Evolutionary conservation across 1,140 invertebrate species (phyloP).

Genomic region (Sweltsa coloradensis): DNA sequence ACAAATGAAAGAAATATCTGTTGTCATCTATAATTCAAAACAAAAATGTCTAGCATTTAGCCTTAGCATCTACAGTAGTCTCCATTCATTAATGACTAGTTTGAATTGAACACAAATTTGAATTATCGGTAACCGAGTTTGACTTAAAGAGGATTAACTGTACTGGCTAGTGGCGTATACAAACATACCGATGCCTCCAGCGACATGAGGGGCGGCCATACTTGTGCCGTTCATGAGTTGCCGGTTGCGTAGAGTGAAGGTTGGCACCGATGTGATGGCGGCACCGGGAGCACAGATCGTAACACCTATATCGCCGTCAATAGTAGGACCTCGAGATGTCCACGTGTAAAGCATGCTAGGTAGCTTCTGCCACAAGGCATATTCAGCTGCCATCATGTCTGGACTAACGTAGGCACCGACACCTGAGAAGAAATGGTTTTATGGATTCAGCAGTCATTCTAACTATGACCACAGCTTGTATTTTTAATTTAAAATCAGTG

Average conservation of each 20-base stretch:
- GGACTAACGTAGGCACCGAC: constrained; percentile 95
- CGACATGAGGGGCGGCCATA: constrained; percentile 93
- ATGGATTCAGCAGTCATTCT: too few species aligned
- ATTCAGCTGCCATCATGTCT: constrained; percentile 94
- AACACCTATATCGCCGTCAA: constrained; percentile 81
- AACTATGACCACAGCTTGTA: too few species aligned
- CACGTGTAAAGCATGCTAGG: constrained; percentile 85
- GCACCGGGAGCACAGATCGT: constrained; percentile 90
- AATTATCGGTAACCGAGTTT: not conserved
- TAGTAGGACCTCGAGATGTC: constrained; percentile 81
- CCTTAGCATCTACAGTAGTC: not conserved
- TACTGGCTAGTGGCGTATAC: not conserved
- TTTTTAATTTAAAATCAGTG: too few species aligned
- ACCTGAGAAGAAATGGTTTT: constrained; percentile 36
- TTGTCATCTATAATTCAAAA: too few species aligned
- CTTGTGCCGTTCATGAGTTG: constrained; percentile 96
- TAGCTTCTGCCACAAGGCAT: constrained; percentile 74
- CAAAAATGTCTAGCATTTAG: not conserved
- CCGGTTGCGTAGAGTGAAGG: constrained; percentile 71
- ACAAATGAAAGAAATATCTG: too few species aligned
- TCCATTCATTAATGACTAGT: not conserved
- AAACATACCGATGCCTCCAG: constrained; percentile 66
- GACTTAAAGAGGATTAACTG: not conserved
- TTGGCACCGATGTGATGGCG: constrained; percentile 89
- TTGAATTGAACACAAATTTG: not conserved